Evolutionary conservation across 2,888 invertebrate genomes (phyloP), one percentile per base, ranked within the genome.

Genomic region (Cremastinae sp.): DNA sequence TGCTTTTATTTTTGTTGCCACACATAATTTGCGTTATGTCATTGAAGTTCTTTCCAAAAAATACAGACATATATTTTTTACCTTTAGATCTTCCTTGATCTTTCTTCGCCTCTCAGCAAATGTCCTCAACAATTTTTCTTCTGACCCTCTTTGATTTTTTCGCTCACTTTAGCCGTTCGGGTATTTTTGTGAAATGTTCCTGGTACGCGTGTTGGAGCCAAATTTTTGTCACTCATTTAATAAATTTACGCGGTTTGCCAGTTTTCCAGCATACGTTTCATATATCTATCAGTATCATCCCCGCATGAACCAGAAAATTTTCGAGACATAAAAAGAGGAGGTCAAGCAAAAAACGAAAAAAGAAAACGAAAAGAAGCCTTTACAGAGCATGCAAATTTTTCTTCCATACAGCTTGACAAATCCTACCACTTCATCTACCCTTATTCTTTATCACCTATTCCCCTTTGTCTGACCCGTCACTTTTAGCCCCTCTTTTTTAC

Each of bases 201-300:
- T 5, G 53, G 16, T 8, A 39, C 49, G 28, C 59, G 18, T 47
- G 37, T 47, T 41, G 12, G 39, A 22, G 55, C 47, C 41, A 55
- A 73, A 73, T 76, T 73, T 28, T 10, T 20, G 35, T 61, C 35
- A 43, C 70, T 68, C 75, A 58, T 64, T 59, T 73, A 70, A 73
- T 78, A 70, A 75, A 69, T 69, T 75, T 56, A 43, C 55, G 47
- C 45, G 61, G 43, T 75, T 73, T 65, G 56, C 59, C 59, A 43
- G 37, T 45, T 56, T 28, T 49, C 41, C 14, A 58, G 58, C 51
- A 22, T 37, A 5, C 28, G 53, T 47, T 43, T 51, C 58, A 43
- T 61, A 58, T 56, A 65, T 37, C 9, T 39, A 66, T 22, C 56
- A 72, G 45, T 55, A 64, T 35, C 68, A 58, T 51, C 2, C 28